Base-by-base conservation (phyloP, 2,113 vertebrate species). In the Anhinga anhinga region DNA sequence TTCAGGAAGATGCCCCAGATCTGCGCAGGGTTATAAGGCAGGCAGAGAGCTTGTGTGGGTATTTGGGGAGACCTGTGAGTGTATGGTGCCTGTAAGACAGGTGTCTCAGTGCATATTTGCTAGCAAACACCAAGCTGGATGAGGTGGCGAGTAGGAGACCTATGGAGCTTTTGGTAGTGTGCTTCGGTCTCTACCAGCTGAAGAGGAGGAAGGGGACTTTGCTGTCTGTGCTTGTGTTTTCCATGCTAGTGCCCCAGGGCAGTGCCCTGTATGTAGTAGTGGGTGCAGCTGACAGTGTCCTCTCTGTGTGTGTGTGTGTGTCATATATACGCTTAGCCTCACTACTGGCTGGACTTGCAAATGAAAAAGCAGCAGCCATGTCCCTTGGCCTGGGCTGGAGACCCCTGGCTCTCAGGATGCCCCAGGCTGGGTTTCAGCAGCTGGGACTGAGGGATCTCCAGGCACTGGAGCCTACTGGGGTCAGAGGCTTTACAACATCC, bases 381-480 rank as follows among this genome's bases (percentile, higher is more conserved):
- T 52, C 38, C 36, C 26, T 56, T 55, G 53, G 22, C 36, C 14
- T 38, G 17, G 4, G 21, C 11, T 44, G 47, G 58, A 38, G 58
- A 85, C 6, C 12, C 7, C 10, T n/a, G 40, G 20, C 15, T 29
- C 18, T 55, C 53, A 44, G 27, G 23, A 34, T 63, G 56, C 27
- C 47, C 34, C 3, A 6, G 58, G 30, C 49, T 63, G 67, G 21
- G 32, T 42, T 81, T n/a, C 30, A 36, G 50, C 26, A 50, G 30
- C 50, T 36, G 25, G 8, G 21, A 66, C 36, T 58, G 26, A 89
- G 44, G 36, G 65, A 72, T 66, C 13, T 30, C 50, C 3, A 4
- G 10, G 17, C 14, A 44, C 13, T 2, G 1, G 32, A 66, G 17
- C 22, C 44, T 3, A 0, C 44, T 36, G 7, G 29, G 14, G 6